Percentiles rank a stretch among this genome's conserved stretches.
Evolutionary conservation across 1,140 invertebrate species (phyloP).

Genomic region (Drosophila eugracilis): DNA sequence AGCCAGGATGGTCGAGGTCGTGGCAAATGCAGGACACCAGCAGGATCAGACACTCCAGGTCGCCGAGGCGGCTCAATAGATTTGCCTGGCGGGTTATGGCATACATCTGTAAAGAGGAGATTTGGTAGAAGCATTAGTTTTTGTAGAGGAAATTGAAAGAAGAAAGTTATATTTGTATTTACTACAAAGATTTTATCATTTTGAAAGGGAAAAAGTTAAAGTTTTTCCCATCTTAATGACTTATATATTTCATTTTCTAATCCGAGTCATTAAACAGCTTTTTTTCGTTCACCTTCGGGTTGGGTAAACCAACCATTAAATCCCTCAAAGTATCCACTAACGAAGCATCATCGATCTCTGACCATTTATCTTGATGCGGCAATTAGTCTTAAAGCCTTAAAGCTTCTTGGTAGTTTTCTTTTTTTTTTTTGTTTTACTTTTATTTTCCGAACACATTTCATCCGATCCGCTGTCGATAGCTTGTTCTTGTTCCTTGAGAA

Average conservation of each 20-base stretch:
- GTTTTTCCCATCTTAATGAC: no score
- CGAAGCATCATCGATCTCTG: constrained; percentile 13
- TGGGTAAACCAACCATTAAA: no score
- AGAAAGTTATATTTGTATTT: no score
- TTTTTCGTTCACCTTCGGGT: background rate
- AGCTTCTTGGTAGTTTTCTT: no score
- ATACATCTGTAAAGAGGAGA: constrained; percentile 93
- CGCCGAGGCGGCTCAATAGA: constrained; percentile 89
- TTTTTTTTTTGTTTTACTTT: background rate
- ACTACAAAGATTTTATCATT: no score
- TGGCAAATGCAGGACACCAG: constrained; percentile 95
- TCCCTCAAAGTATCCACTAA: no score
- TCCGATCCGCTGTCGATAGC: background rate
- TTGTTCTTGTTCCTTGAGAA: background rate
- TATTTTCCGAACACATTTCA: background rate
- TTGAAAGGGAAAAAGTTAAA: no score
- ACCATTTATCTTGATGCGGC: constrained; percentile 19
- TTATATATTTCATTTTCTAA: no score
- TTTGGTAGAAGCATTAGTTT: no score
- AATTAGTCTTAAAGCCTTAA: constrained; percentile 24
- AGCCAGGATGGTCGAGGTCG: constrained; percentile 96
- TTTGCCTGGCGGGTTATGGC: constrained; percentile 92
- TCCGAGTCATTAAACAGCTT: background rate
- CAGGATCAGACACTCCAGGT: constrained; percentile 91
- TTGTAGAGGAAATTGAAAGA: no score